These are phyloP conservation scores for Drosophila navojoa DNA, from an alignment of 1,140 invertebrate genomes.

Conservation along the genomic window DNA sequence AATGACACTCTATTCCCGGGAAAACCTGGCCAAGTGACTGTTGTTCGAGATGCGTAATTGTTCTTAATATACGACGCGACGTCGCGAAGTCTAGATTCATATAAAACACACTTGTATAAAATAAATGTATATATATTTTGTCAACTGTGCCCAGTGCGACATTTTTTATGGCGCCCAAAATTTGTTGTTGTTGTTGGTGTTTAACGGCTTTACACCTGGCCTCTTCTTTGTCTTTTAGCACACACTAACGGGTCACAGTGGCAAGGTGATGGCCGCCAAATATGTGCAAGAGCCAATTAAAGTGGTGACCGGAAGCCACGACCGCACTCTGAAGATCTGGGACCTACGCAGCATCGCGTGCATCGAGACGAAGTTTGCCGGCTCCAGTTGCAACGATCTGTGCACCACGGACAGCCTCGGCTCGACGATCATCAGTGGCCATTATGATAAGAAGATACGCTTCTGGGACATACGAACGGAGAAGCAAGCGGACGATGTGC, in stretches of 20 bases:
- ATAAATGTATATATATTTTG: neutral
- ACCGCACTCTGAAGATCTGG: conserved; percentile 98
- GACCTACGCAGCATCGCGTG: conserved; percentile 96
- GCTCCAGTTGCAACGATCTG: conserved; percentile 97
- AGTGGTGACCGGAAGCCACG: conserved; percentile 96
- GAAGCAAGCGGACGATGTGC: conserved; percentile 91
- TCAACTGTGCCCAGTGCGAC: conserved; percentile 13
- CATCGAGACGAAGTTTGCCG: conserved; percentile 98
- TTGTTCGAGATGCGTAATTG: neutral
- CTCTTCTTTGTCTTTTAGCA: conserved; percentile 87
- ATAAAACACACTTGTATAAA: neutral
- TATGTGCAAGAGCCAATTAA: conserved; percentile 95
- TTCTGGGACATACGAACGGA: conserved; percentile 97
- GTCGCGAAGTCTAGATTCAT: neutral
- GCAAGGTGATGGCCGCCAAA: conserved; percentile 97
- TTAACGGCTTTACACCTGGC: conserved; percentile 50
- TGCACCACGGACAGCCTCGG: conserved; percentile 94
- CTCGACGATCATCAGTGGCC: conserved; percentile 97
- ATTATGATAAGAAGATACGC: conserved; percentile 98
- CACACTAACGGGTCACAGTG: conserved; percentile 97
- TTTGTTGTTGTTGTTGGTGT: conserved; percentile 26
- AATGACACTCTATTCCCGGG: conserved; percentile 57
- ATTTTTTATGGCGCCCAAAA: neutral
- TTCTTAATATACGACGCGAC: neutral
- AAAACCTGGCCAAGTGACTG: conserved; percentile 40